Conservation (phyloP, 2,113 vertebrate genomes). For the Clarias gariepinus region DNA sequence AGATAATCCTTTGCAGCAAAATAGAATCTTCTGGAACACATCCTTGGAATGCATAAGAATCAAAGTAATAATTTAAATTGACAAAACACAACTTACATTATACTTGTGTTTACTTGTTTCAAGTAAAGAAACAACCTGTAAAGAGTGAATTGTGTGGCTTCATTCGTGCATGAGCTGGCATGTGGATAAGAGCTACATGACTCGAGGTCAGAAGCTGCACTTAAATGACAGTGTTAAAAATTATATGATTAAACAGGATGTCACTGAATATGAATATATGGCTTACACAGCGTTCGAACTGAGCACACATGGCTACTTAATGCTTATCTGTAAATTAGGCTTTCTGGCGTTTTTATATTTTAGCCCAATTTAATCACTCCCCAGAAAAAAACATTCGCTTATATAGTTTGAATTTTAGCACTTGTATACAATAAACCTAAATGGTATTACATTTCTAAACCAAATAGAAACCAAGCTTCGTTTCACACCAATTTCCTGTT, state of each 20-base stretch:
- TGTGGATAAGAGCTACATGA: conserved; percentile 25
- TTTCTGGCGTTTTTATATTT: neutral
- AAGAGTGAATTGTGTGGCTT: conserved; percentile 20
- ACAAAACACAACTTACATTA: conserved; percentile 42
- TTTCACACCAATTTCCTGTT: neutral
- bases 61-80: conserved; percentile 57
- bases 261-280: neutral
- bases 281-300: neutral
- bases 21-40: conserved; percentile 56
- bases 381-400: no score
- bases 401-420: neutral
- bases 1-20: conserved; percentile 58
- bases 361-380: neutral
- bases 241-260: neutral
- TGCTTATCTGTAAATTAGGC: neutral
- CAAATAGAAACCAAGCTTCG: neutral
- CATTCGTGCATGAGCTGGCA: conserved; percentile 45
- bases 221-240: neutral
- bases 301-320: neutral
- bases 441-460: neutral
- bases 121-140: conserved; percentile 51
- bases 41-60: conserved; percentile 55
- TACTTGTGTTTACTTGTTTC: conserved; percentile 50
- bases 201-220: conserved; percentile 13
- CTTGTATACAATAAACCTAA: no score